These are phyloP conservation scores for Enteromius treurensis DNA, from an alignment of 2,797 vertebrate genomes.

Conservation along the genomic window DNA sequence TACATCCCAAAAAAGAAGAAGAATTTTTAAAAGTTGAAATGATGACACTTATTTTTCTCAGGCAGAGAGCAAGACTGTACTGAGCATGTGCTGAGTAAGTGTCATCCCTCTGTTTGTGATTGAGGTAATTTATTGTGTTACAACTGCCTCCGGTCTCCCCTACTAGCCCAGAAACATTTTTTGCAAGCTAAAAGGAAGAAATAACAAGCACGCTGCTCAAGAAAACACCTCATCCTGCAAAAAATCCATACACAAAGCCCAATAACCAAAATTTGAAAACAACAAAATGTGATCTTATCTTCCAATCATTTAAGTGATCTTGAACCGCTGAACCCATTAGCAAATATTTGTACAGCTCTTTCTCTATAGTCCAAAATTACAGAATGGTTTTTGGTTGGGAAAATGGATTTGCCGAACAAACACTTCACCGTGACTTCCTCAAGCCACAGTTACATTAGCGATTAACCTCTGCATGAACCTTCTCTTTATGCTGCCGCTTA, in stretches of 20 bases:
- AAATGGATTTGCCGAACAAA: slow-evolving; percentile 54
- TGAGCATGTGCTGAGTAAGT: slow-evolving; percentile 3
- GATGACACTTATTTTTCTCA: neutral
- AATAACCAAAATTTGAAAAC: slow-evolving; percentile 20
- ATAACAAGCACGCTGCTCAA: neutral
- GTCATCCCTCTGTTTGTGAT: slow-evolving; percentile 1
- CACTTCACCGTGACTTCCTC: slow-evolving; percentile 60
- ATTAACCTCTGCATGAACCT: slow-evolving; percentile 61
- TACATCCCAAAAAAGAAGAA: neutral
- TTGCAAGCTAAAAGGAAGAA: neutral
- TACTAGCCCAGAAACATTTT: neutral
- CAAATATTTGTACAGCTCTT: slow-evolving; percentile 54
- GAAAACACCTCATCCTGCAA: neutral
- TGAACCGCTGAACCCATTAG: slow-evolving; percentile 43
- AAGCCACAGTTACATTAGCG: slow-evolving; percentile 60
- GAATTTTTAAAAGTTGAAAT: neutral
- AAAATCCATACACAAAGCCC: neutral
- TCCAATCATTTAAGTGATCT: slow-evolving; percentile 37
- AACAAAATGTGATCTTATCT: slow-evolving; percentile 22
- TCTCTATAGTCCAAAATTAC: slow-evolving; percentile 52
- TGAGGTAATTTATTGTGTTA: neutral
- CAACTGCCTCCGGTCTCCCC: neutral
- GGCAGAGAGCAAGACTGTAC: neutral
- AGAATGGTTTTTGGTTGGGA: slow-evolving; percentile 39
- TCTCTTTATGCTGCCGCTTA: slow-evolving; percentile 44